Conservation (phyloP, 2,888 invertebrate genomes). For the Torymus auratus region DNA sequence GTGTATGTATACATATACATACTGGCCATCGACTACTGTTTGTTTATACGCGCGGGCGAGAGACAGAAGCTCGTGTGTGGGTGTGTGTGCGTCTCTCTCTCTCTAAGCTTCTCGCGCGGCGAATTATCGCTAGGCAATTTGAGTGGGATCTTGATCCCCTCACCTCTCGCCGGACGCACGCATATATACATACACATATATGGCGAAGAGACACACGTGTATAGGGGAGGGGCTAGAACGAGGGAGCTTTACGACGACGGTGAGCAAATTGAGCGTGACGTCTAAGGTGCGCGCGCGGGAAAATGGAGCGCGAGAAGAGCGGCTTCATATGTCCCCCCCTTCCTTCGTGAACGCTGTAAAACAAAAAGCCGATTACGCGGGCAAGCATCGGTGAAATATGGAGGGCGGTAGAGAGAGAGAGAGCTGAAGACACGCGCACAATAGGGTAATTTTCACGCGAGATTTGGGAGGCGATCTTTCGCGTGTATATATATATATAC, state of each 20-base stretch:
- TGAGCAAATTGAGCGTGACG: conserved; percentile 13
- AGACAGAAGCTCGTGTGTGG: conserved; percentile 11
- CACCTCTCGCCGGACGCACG: too few relatives aligned
- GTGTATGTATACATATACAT: neutral
- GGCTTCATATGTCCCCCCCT: too few relatives aligned
- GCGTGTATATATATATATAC: conserved; percentile 38
- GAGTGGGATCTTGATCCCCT: conserved; percentile 40
- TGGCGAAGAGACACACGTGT: too few relatives aligned
- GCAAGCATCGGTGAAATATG: conserved; percentile 65
- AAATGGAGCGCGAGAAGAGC: conserved; percentile 57
- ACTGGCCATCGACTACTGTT: conserved; percentile 30
- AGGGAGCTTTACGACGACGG: conserved; percentile 8
- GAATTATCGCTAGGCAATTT: conserved; percentile 49
- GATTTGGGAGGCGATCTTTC: conserved; percentile 76
- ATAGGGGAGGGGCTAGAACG: neutral
- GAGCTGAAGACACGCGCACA: conserved; percentile 66
- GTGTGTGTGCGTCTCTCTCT: too few relatives aligned
- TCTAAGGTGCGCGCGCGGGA: neutral
- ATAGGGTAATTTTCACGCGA: conserved; percentile 77
- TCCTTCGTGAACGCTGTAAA: conserved; percentile 62
- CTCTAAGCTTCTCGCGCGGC: neutral
- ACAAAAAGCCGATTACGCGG: conserved; percentile 73
- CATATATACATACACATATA: too few relatives aligned
- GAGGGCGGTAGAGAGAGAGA: conserved; percentile 47
- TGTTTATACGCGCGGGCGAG: conserved; percentile 31